Percentiles rank a stretch among this genome's conserved stretches.
phyloP scores from a whole-genome alignment of 2,888 invertebrate species.

The Oxycera nigricornis region DNA sequence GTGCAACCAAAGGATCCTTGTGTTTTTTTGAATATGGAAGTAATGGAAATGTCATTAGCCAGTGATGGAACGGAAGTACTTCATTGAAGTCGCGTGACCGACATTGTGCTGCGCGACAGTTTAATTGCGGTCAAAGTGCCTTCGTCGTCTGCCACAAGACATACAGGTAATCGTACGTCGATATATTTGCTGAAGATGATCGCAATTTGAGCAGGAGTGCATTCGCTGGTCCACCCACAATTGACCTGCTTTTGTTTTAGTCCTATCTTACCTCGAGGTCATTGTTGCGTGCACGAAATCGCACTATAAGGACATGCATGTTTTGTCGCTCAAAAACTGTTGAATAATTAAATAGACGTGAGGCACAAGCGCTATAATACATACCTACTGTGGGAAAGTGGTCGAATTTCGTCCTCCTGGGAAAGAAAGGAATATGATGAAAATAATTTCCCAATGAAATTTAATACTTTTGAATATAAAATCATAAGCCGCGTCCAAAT shows the following conservation, averaged over 20 bases:
- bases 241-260: constrained; percentile 13
- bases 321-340: not conserved
- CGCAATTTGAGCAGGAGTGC: not conserved
- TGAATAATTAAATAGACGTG: not conserved
- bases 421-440: too few relatives aligned
- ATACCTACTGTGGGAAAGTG: not conserved
- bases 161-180: constrained; percentile 14
- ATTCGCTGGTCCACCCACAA: not conserved
- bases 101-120: constrained; percentile 44
- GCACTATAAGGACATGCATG: not conserved
- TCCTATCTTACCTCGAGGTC: not conserved
- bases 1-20: not conserved
- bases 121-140: constrained; percentile 41
- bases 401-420: too few relatives aligned
- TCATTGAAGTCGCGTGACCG: constrained; percentile 43
- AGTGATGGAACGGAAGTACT: constrained; percentile 41
- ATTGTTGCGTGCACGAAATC: constrained; percentile 10
- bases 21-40: not conserved
- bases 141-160: constrained; percentile 2
- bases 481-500: too few relatives aligned
- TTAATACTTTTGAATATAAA: too few relatives aligned
- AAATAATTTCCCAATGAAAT: too few relatives aligned
- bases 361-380: too few relatives aligned
- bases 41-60: constrained; percentile 41
- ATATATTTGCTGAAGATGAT: not conserved